Evolutionary conservation across 64 coral and sea anemone genomes (phyloP), one percentile per base, ranked within the genome.

Genomic region (Acropora yongei): DNA sequence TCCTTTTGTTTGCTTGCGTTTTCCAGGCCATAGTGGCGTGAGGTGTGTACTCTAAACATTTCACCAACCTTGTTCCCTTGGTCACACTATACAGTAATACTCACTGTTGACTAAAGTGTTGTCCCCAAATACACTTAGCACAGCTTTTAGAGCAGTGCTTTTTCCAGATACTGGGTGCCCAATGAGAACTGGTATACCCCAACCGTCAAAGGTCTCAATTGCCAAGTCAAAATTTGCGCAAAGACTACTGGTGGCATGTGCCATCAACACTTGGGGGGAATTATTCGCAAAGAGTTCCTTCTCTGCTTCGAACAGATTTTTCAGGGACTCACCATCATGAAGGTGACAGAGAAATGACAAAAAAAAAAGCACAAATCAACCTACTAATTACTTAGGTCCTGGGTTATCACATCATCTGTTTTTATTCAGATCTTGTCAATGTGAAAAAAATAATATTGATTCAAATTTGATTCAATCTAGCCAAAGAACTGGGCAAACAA

Each of bases 91-190:
- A 71, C 68, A 71, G 16, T 40, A 8, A 84, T 20, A 57, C 65
- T 66, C 67, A 86, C 83, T 68, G 45, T 47, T 68, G 3, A 47
- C 67, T 39, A 67, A 71, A 12, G 9, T 40, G 65, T 12, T 40
- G 57, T 88, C 30, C 3, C 86, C 73, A 60, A 88, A 88, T 1
- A 88, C 73, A 61, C 86, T 77, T 12, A 88, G 19, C 9, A 78
- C 51, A 8, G 71, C 69, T 76, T 77, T 88, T 5, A 88, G n/a
- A 1, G 86, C 69, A 20, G 86, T 88, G 47, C 47, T 88, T 17
- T 88, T 88, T 53, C 86, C 86, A 57, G 71, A 61, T 8, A 88
- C 86, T 43, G 86, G 86, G n/a, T 53, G 53, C 7, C 86, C 86
- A 9, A 77, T 88, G 8, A 88, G 16, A 14, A 88, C 73, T 12